Percentiles rank a stretch among this genome's conserved stretches.
phyloP scores from a whole-genome alignment of 2,113 vertebrate genomes.

The Choloepus hoffmanni region DNA sequence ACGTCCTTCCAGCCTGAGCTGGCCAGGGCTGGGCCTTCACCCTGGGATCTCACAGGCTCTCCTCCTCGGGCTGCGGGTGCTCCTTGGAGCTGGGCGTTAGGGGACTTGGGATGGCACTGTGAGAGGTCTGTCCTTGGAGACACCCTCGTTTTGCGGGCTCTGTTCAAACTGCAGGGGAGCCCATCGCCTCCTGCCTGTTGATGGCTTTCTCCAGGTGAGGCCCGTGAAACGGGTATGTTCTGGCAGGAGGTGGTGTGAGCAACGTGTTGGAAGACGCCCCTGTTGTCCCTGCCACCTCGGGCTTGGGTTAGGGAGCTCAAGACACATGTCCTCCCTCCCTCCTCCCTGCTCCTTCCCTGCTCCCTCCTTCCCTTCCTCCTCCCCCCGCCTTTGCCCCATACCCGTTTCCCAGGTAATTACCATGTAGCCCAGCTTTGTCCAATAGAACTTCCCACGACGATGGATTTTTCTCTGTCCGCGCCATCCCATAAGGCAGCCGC shows the following conservation, averaged over 20 bases:
- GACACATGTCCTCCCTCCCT: neutral
- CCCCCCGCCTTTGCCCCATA: no score
- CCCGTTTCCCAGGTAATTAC: neutral
- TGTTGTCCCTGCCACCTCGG: no score
- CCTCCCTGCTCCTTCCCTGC: rapidly evolving
- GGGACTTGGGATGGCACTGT: neutral
- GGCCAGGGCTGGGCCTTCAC: no score
- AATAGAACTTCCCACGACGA: neutral
- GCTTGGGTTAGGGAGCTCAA: neutral
- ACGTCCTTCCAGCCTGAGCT: rapidly evolving
- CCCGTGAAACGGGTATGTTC: no score
- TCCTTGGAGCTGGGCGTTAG: neutral
- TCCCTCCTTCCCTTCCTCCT: rapidly evolving
- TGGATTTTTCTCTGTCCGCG: neutral
- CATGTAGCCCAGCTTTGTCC: neutral
- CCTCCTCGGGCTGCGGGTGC: neutral
- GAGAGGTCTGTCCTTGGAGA: neutral
- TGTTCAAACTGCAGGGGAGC: neutral
- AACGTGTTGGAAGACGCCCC: neutral
- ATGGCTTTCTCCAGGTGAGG: neutral
- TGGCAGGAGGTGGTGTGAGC: neutral
- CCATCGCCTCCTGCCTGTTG: neutral
- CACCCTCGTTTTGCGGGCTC: neutral
- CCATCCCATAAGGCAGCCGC: neutral
- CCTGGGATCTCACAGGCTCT: neutral